Conservation (phyloP, 92 coral and sea anemone species). For the Porites cylindrica region DNA sequence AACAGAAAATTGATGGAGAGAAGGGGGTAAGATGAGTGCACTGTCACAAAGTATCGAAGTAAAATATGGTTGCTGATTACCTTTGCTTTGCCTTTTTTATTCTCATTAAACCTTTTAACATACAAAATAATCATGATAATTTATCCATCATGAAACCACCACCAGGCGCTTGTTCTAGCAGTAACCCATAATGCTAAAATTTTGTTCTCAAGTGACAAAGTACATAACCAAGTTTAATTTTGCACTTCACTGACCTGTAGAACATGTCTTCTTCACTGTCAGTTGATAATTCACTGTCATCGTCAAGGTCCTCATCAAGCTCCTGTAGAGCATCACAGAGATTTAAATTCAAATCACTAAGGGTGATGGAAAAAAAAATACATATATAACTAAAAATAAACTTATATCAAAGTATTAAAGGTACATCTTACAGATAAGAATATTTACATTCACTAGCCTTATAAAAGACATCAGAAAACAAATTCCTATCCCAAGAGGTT, state of each 20-base stretch:
- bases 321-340: slow-evolving; percentile 4
- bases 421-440: slow-evolving; percentile 12
- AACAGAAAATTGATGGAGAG: background rate
- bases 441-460: slow-evolving; percentile 4
- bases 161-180: background rate
- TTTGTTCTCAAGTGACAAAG: background rate
- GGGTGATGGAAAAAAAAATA: slow-evolving; percentile 9
- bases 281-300: slow-evolving; percentile 3
- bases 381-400: background rate
- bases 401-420: background rate
- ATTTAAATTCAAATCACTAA: background rate
- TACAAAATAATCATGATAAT: background rate
- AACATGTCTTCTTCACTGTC: slow-evolving; percentile 13
- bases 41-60: slow-evolving; percentile 4
- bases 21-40: background rate
- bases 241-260: slow-evolving; percentile 3
- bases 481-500: background rate
- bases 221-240: background rate
- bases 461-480: background rate
- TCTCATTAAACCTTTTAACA: background rate
- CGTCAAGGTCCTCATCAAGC: slow-evolving; percentile 6
- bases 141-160: slow-evolving; percentile 3
- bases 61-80: background rate
- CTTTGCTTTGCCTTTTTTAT: slow-evolving; percentile 1
- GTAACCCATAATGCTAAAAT: background rate